Base-by-base conservation (phyloP, 2,888 invertebrate species). In the Neoitamus cyanurus region DNA sequence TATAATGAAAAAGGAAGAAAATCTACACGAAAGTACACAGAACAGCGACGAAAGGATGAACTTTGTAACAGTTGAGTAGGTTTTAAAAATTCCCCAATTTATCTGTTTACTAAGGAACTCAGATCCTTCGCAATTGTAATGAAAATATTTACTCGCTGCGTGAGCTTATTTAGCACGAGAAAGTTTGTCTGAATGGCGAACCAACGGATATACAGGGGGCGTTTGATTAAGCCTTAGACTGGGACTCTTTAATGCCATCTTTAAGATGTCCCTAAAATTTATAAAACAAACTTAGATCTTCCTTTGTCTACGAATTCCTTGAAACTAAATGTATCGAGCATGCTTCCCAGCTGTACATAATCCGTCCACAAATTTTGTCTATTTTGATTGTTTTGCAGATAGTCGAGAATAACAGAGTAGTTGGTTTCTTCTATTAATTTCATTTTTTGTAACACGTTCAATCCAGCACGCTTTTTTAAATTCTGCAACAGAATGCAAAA, bases 41-140 rank as follows among this genome's bases (percentile, higher is more conserved):
- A 69, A 69, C 1, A 69, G 11, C 15, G 15, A n/a, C 15, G 20
- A 20, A 1, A 0, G 6, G 3, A 25, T 58, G 25, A 25, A 25
- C 25, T 58, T 58, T 25, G 9, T 20, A 77, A 30, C 15, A 25
- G 42, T 36, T 13, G 46, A 46, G 30, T 1, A 77, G 20, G 28
- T 46, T 46, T 73, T 13, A 42, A 36, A 77, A 46, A 30, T 30
- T 42, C 25, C 28, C 28, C 2, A 36, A 77, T 77, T 46, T 77
- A 42, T 77, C 42, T 77, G 77, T 77, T 77, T 77, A 77, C 37
- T 42, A 20, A 77, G 25, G 77, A 77, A 77, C 25, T 77, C 30
- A 77, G 42, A 77, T 30, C 46, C 42, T 77, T 37, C n/a, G 15
- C 37, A 42, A 77, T 46, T 30, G 46, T 77, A 36, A 46, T 28